Percentiles rank a stretch among this genome's conserved stretches.
These are phyloP conservation scores for Anoplolepis gracilipes DNA, from an alignment of 1,140 invertebrate species.

Conservation along the genomic window DNA sequence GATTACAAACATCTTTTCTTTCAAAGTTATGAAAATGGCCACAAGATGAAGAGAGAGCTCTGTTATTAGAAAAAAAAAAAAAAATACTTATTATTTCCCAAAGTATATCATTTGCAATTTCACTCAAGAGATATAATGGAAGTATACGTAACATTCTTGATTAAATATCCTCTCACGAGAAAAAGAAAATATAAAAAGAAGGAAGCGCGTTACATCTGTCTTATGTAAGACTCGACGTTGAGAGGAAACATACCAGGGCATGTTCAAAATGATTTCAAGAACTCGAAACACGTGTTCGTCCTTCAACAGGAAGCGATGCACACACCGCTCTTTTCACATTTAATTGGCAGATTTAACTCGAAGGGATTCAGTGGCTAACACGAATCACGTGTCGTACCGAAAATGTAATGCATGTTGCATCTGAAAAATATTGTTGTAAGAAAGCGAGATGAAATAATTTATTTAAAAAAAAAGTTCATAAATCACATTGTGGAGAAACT, in stretches of 20 bases:
- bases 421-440: neutral
- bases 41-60: no score
- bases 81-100: neutral
- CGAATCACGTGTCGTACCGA: slow-evolving; percentile 39
- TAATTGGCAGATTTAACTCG: slow-evolving; percentile 56
- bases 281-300: slow-evolving; percentile 64
- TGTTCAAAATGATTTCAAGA: slow-evolving; percentile 55
- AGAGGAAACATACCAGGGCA: slow-evolving; percentile 18
- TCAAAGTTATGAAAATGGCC: neutral
- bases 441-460: neutral
- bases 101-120: neutral
- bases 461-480: neutral
- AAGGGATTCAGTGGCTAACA: slow-evolving; percentile 1
- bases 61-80: neutral
- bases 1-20: neutral
- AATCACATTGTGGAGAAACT: neutral
- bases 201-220: slow-evolving; percentile 54
- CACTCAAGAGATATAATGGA: neutral
- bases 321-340: slow-evolving; percentile 7
- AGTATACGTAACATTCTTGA: neutral
- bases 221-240: slow-evolving; percentile 62
- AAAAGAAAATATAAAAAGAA: slow-evolving; percentile 14
- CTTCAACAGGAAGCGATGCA: slow-evolving; percentile 60
- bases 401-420: neutral
- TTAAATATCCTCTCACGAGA: slow-evolving; percentile 32